Base-by-base conservation (phyloP, 2,113 vertebrate genomes). In the Prochilodus magdalenae region DNA sequence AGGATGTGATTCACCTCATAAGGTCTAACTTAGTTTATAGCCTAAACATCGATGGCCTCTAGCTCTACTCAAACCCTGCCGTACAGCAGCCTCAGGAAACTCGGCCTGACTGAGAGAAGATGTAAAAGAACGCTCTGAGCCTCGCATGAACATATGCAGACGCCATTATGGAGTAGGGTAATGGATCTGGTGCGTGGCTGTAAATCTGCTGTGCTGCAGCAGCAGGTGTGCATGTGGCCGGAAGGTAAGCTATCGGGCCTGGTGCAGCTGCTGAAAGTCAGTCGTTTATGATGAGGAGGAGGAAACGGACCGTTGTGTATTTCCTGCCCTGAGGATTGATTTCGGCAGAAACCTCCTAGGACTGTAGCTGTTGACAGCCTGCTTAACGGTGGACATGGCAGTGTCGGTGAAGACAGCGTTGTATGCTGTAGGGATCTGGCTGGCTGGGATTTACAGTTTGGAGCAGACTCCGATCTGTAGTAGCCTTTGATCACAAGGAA, bases 161-260 rank as follows among this genome's bases (percentile, higher is more conserved):
- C 33, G 29, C 22, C 49, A 20, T 18, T 76, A 22, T 24, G 57
- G 4, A 55, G 47, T 53, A 59, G 60, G 73, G 73, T 69, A 57
- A 16, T 75, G 62, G 55, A 73, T 78, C 47, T 14, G 33, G 22
- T 53, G 47, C 27, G 71, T 40, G 47, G 16, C 60, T 36, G 63
- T 75, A 77, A 77, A 86, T 86, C 69, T 60, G 16, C 57, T 12
- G n/a, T 16, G n/a, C n/a, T 72, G 60, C 60, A 77, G 22, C 55
- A 63, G 47, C 80, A 75, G 57, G 81, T 72, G 73, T 59, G 49
- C 27, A 66, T 24, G 47, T 40, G 59, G 36, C 16, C n/a, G 16
- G 60, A 82, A 80, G 69, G 51, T 71, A 71, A 60, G 74, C 40
- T 73, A 53, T 47, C 40, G 63, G 70, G 57, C 22, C 57, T 80